phyloP scores from a whole-genome alignment of 1,140 invertebrate species.

The Apis laboriosa region DNA sequence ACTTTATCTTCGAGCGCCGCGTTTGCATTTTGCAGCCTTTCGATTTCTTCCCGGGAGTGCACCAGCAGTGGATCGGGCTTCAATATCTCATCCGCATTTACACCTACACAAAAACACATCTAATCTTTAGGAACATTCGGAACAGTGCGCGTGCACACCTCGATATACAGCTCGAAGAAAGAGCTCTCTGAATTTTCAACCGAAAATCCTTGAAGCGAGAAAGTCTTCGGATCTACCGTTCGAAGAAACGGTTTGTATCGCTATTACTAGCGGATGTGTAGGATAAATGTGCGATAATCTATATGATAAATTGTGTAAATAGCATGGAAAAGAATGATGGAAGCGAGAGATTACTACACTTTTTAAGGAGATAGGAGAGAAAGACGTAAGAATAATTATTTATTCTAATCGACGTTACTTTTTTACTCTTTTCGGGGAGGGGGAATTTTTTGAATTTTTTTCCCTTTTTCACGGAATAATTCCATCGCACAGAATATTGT shows the following conservation, averaged over 20 bases:
- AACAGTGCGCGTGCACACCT: neutral
- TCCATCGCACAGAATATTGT: too few species aligned
- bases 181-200: slow-evolving; percentile 13
- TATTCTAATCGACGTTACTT: too few species aligned
- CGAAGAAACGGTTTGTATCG: neutral
- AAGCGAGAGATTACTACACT: neutral
- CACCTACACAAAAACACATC: slow-evolving; percentile 61
- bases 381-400: too few species aligned
- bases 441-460: too few species aligned
- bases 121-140: slow-evolving; percentile 46
- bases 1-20: slow-evolving; percentile 71
- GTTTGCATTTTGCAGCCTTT: slow-evolving; percentile 67
- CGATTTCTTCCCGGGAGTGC: slow-evolving; percentile 72
- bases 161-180: neutral
- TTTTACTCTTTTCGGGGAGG: too few species aligned
- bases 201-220: neutral
- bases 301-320: too few species aligned
- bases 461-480: too few species aligned
- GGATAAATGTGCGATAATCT: neutral
- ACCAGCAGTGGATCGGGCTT: slow-evolving; percentile 71
- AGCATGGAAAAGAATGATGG: neutral
- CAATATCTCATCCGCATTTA: slow-evolving; percentile 63
- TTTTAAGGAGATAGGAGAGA: neutral
- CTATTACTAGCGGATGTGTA: neutral
- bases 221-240: neutral